Evolutionary conservation across 2,113 vertebrate species (phyloP).

Genomic region (Sinocyclocheilus anshuiensis): DNA sequence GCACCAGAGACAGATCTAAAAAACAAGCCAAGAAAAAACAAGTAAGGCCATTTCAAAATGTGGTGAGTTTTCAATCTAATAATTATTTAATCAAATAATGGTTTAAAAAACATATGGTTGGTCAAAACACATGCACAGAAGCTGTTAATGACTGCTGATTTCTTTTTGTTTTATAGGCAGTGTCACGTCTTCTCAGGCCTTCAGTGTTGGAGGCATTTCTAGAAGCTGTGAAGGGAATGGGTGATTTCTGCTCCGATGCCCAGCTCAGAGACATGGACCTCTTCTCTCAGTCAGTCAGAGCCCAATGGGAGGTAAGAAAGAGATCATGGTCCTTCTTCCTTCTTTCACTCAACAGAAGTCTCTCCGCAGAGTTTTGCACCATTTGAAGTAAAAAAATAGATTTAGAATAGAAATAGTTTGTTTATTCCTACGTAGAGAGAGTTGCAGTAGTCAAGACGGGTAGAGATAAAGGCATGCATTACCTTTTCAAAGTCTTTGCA

Average conservation of each 20-base stretch:
- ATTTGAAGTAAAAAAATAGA: too few relatives aligned
- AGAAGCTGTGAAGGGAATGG: constrained; percentile 77
- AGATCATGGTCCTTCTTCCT: not conserved
- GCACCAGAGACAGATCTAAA: constrained; percentile 62
- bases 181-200: constrained; percentile 75
- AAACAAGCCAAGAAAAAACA: constrained; percentile 67
- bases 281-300: constrained; percentile 70
- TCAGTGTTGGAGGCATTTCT: constrained; percentile 81
- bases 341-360: too few relatives aligned
- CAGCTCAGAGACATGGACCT: constrained; percentile 74
- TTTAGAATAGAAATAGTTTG: too few relatives aligned
- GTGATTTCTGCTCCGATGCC: constrained; percentile 68
- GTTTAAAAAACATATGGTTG: not conserved
- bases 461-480: too few relatives aligned
- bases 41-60: constrained; percentile 55
- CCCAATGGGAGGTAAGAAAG: constrained; percentile 86
- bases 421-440: too few relatives aligned
- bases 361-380: too few relatives aligned
- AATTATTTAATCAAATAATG: not conserved
- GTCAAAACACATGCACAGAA: not conserved
- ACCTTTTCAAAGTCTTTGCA: too few relatives aligned
- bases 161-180: constrained; percentile 71
- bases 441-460: too few relatives aligned
- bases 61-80: not conserved
- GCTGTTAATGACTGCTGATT: not conserved